Conservation (phyloP, 2,888 invertebrate species). For the Sphaeridia pumilis region DNA sequence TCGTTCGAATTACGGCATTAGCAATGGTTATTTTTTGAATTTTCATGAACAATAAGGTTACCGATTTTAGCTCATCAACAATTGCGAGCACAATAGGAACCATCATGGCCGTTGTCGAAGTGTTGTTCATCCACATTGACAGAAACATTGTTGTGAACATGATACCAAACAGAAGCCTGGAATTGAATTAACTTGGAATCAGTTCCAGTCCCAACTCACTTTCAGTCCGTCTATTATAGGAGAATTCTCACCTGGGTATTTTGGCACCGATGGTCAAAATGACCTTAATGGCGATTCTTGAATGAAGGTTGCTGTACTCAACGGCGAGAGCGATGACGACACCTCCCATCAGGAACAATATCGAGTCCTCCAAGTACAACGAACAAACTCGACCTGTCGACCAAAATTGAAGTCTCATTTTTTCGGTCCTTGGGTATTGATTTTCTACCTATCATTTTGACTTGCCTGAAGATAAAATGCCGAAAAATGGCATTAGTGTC, state of each 20-base stretch:
- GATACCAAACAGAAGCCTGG: slow-evolving; percentile 69
- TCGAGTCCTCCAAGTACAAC: slow-evolving; percentile 30
- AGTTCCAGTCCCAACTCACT: not conserved
- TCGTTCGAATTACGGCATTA: too few relatives aligned
- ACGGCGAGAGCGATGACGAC: slow-evolving; percentile 45
- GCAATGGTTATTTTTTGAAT: too few relatives aligned
- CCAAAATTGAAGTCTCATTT: too few relatives aligned
- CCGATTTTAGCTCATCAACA: slow-evolving; percentile 23
- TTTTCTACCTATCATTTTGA: too few relatives aligned
- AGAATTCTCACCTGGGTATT: slow-evolving; percentile 25
- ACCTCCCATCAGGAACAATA: slow-evolving; percentile 39
- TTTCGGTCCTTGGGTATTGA: too few relatives aligned
- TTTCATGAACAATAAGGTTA: too few relatives aligned
- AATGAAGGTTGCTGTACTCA: slow-evolving; percentile 45
- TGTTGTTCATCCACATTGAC: slow-evolving; percentile 95
- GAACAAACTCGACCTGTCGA: slow-evolving; percentile 27
- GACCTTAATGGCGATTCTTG: slow-evolving; percentile 43
- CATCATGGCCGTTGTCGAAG: slow-evolving; percentile 31
- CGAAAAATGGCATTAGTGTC: slow-evolving; percentile 68
- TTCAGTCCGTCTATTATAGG: too few relatives aligned
- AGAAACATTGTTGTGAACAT: slow-evolving; percentile 79
- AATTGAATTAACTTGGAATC: slow-evolving; percentile 2
- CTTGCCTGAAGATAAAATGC: slow-evolving; percentile 51
- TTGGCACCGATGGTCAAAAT: slow-evolving; percentile 36
- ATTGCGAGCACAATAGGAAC: slow-evolving; percentile 31